These are phyloP conservation scores for Vimba vimba DNA, from an alignment of 2,113 vertebrate genomes.

Conservation along the genomic window DNA sequence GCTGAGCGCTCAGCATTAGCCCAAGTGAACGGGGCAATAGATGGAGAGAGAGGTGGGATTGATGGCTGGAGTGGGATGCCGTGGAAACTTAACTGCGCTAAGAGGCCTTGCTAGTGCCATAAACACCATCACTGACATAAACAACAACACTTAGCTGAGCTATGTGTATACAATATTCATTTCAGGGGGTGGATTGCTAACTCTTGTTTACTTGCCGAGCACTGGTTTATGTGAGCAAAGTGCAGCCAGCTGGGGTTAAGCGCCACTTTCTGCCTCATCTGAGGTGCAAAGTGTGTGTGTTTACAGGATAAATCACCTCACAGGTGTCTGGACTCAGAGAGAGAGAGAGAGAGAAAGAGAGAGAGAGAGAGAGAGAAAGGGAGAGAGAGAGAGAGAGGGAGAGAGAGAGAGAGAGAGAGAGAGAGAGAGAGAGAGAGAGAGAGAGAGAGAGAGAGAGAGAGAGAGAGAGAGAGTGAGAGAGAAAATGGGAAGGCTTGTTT, in stretches of 20 bases:
- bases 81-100: conserved; percentile 79
- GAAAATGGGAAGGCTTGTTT: not conserved
- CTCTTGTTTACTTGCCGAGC: conserved; percentile 72
- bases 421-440: conserved; percentile 13
- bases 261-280: conserved; percentile 55
- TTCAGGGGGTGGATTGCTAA: conserved; percentile 72
- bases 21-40: conserved; percentile 50
- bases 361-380: not conserved
- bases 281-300: conserved; percentile 43
- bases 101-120: conserved; percentile 78
- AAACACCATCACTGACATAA: conserved; percentile 80
- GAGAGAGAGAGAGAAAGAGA: conserved; percentile 7
- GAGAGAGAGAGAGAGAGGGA: conserved; percentile 2
- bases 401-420: not conserved
- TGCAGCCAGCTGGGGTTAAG: conserved; percentile 68
- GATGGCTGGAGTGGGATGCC: conserved; percentile 76
- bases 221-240: conserved; percentile 58
- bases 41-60: conserved; percentile 70
- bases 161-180: conserved; percentile 81
- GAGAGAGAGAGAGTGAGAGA: not conserved
- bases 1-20: conserved; percentile 49
- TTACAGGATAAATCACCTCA: conserved; percentile 57
- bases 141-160: conserved; percentile 80
- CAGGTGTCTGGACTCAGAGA: conserved; percentile 40
- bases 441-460: conserved; percentile 6